Base-by-base conservation (phyloP, 2,797 vertebrate genomes). In the Acanthiza pusilla region DNA sequence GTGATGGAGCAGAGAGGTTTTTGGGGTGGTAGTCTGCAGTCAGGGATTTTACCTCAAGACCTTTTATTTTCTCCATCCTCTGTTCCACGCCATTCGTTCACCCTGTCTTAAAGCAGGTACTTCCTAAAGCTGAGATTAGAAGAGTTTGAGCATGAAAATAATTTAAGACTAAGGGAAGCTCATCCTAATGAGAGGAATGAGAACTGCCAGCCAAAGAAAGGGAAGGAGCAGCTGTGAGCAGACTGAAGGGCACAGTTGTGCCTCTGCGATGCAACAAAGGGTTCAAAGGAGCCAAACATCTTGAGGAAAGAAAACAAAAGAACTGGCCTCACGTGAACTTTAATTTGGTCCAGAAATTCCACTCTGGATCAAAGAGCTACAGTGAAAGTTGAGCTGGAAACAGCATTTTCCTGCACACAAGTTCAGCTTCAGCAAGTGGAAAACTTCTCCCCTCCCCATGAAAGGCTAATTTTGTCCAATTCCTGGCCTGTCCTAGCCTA, bases 261-360 rank as follows among this genome's bases (percentile, higher is more conserved):
- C 47, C 62, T 86, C 77, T 42, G 75, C 13, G 11, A 88, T 73
- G 51, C 76, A 88, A 75, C 66, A 87, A 85, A 89, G 22, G 48
- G 55, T 81, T 72, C 73, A 70, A 72, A 91, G 21, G 36, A 94
- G 65, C 70, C 94, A 95, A 95, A 88, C 36, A 67, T 90, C 80
- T 95, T 89, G 87, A 93, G 61, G 75, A 80, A 89, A 93, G 67
- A 77, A 87, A 96, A 91, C 91, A 89, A 96, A 94, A 94, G 63
- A 42, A 65, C 21, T 92, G 61, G 68, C 89, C 82, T 93, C 72
- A 85, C 1, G 1, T 82, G 67, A 94, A 77, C 75, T 93, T 89
- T 29, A 93, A 58, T 93, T 85, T 92, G 85, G 53, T 26, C 61
- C 79, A 91, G 61, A 89, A 92, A 85, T 85, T 91, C 57, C 68